phyloP scores from a whole-genome alignment of 2,888 invertebrate genomes.

The Dasypogon diadema region DNA sequence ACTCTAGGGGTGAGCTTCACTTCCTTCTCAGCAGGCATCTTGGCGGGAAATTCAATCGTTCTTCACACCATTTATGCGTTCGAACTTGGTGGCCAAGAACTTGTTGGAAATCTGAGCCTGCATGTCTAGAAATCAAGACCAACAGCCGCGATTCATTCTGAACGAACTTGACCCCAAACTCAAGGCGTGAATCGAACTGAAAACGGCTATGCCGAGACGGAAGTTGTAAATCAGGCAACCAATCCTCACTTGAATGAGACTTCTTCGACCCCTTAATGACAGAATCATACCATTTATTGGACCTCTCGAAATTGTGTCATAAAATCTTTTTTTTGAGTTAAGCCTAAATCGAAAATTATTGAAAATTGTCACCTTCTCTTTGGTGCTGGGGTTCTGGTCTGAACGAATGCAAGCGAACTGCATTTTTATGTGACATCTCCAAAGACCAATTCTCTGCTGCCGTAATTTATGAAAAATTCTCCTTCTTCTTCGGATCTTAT shows the following conservation, averaged over 20 bases:
- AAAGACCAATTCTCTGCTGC: neutral
- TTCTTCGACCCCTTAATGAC: conserved; percentile 3
- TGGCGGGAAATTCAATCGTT: neutral
- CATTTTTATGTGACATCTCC: conserved; percentile 34
- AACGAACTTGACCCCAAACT: neutral
- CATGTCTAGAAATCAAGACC: neutral
- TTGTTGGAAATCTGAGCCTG: conserved; percentile 7
- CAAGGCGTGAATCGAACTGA: conserved; percentile 3
- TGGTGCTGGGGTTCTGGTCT: neutral
- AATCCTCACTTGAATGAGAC: conserved; percentile 24
- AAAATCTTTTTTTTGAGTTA: conserved; percentile 35
- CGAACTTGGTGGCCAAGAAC: neutral
- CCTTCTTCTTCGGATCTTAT: neutral
- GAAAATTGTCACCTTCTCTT: conserved; percentile 37
- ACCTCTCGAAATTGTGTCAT: conserved; percentile 27
- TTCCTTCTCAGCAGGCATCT: neutral
- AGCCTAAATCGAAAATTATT: conserved; percentile 37
- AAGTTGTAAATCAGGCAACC: conserved; percentile 48
- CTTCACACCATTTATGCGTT: neutral
- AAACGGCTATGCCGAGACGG: neutral
- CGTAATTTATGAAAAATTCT: conserved; percentile 42
- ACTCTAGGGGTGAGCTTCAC: neutral
- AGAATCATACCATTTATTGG: conserved; percentile 25
- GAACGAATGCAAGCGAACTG: neutral
- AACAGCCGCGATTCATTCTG: neutral